Base-by-base conservation (phyloP, 2,797 vertebrate genomes). In the Numenius phaeopus region DNA sequence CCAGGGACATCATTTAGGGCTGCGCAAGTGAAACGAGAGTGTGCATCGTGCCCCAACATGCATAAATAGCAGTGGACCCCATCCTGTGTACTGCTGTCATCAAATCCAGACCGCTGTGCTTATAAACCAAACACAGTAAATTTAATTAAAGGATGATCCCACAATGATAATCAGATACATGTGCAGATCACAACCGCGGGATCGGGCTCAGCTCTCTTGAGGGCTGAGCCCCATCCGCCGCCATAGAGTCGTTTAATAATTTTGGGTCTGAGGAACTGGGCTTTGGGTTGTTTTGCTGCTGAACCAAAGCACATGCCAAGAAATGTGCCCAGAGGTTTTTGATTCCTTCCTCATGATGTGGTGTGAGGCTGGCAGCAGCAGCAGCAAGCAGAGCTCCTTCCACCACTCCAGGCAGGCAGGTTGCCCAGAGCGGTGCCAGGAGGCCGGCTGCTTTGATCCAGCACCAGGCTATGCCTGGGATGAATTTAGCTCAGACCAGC, bases 141-240 rank as follows among this genome's bases (percentile, higher is more conserved):
- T 94, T 85, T 94, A 92, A 94, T 95, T 97, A 92, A 94, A 88
- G 58, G 89, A 89, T 59, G 89, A 94, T 94, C 92, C 96, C 76
- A 55, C 84, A 83, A 29, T 4, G 50, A 52, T 96, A 96, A 95
- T 91, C 84, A 89, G 90, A 93, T 40, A n/a, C 89, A 90, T 75
- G 62, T 90, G 92, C 80, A 46, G 76, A 72, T 67, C 66, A 34
- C 84, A 95, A 40, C 62, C 0, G 0, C 0, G 0, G 79, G 71
- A 96, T 87, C 21, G 34, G 62, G 84, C 84, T 76, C 71, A 81
- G 57, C 17, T 59, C 72, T 95, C 55, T 55, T 69, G 54, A 92
- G 30, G 39, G 46, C 54, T 84, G 26, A 86, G 42, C 30, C 37
- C 19, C 49, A 61, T 54, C n/a, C 2, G 0, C 42, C 37, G 34